These are phyloP conservation scores for Sinonovacula constricta DNA, from an alignment of 1,140 invertebrate genomes.

Conservation along the genomic window DNA sequence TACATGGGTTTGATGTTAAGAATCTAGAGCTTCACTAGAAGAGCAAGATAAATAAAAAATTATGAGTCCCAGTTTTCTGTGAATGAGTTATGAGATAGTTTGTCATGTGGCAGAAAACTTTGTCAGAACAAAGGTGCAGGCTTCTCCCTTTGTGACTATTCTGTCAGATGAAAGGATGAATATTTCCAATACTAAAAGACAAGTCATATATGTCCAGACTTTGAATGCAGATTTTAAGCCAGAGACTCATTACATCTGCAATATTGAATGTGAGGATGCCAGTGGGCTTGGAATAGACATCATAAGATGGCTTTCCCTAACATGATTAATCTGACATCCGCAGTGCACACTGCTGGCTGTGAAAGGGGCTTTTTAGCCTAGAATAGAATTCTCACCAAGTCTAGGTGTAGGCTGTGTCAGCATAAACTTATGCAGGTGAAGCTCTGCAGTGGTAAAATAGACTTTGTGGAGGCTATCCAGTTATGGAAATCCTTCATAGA, in stretches of 20 bases:
- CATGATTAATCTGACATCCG: too few relatives aligned
- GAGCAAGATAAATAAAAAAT: background rate
- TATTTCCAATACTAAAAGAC: conserved; percentile 33
- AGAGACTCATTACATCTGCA: conserved; percentile 22
- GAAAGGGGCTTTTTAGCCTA: too few relatives aligned
- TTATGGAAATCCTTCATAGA: too few relatives aligned
- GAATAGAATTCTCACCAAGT: too few relatives aligned
- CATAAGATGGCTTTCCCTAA: too few relatives aligned
- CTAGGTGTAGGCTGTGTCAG: too few relatives aligned
- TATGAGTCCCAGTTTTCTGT: conserved; percentile 26
- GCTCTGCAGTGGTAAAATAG: too few relatives aligned
- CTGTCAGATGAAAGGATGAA: conserved; percentile 45
- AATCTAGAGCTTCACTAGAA: conserved; percentile 1
- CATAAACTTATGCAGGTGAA: too few relatives aligned
- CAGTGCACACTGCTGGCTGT: too few relatives aligned
- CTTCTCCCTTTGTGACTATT: conserved; percentile 20
- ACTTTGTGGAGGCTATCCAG: too few relatives aligned
- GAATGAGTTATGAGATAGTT: conserved; percentile 19
- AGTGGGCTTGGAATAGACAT: conserved; percentile 20
- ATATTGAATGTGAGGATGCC: conserved; percentile 32
- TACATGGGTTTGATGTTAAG: background rate
- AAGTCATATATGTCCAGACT: conserved; percentile 22
- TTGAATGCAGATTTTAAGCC: conserved; percentile 6
- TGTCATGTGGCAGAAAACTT: background rate
- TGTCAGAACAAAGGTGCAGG: conserved; percentile 5